These are phyloP conservation scores for Pseudorasbora parva DNA, from an alignment of 2,113 vertebrate species.

Conservation along the genomic window DNA sequence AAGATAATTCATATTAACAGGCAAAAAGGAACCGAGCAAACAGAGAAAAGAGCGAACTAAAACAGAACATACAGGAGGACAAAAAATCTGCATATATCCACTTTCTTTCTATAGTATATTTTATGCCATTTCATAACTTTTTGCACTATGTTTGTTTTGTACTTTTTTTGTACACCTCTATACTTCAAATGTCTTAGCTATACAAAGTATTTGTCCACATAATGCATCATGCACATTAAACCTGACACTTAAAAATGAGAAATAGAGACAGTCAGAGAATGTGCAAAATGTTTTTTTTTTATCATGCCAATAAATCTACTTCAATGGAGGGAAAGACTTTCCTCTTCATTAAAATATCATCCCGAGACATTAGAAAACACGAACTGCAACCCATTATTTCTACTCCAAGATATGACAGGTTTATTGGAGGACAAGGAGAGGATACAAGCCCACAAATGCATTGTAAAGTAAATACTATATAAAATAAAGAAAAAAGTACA, in stretches of 20 bases:
- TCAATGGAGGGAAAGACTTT: background rate
- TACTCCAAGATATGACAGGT: conserved; percentile 10
- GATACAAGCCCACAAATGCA: background rate
- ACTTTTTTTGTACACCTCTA: no score
- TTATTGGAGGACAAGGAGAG: conserved; percentile 9
- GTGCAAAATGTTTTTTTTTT: background rate
- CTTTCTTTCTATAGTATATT: no score
- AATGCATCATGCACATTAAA: background rate
- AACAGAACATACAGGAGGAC: no score
- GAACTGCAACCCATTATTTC: conserved; percentile 14
- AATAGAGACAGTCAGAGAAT: background rate
- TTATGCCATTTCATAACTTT: no score
- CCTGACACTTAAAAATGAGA: background rate
- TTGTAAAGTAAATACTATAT: conserved; percentile 6
- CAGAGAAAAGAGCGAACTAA: no score
- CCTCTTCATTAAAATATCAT: conserved; percentile 10
- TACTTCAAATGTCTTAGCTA: no score
- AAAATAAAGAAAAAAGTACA: background rate
- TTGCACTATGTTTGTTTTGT: no score
- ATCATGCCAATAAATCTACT: conserved; percentile 9
- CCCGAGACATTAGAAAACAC: conserved; percentile 25
- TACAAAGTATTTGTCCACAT: background rate
- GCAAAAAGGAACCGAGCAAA: no score
- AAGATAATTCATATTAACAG: no score
- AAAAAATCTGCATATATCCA: no score